phyloP scores from a whole-genome alignment of 2,113 vertebrate species.

The Atherinomorus stipes region DNA sequence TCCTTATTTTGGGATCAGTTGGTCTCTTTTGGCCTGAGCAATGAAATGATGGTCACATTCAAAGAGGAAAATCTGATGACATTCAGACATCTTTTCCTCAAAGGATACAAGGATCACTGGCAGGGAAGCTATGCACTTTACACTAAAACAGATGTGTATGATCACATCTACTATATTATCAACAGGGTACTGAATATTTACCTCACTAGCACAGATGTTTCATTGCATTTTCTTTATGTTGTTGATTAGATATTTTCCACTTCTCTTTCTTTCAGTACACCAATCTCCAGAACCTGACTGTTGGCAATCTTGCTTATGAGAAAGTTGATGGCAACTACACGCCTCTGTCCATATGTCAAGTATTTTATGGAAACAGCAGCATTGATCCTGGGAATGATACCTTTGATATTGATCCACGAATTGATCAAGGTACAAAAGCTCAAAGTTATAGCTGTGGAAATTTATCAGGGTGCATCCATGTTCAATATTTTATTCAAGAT shows the following conservation, averaged over 20 bases:
- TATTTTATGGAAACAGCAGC: constrained; percentile 87
- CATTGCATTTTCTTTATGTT: not conserved
- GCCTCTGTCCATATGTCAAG: constrained; percentile 89
- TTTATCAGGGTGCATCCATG: not conserved
- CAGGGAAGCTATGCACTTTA: constrained; percentile 88
- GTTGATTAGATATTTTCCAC: not conserved
- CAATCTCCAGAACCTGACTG: constrained; percentile 85
- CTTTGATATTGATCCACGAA: constrained; percentile 90
- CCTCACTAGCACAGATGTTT: not conserved
- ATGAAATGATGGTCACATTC: constrained; percentile 97
- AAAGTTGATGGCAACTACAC: constrained; percentile 73
- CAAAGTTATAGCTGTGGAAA: not conserved
- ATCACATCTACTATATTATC: constrained; percentile 88
- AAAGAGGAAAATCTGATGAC: constrained; percentile 92
- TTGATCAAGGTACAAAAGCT: constrained; percentile 85
- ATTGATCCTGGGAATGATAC: constrained; percentile 89
- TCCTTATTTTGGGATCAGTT: constrained; percentile 80
- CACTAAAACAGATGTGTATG: constrained; percentile 88
- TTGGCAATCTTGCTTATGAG: constrained; percentile 91
- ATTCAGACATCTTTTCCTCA: constrained; percentile 94
- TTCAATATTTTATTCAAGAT: constrained; percentile 1
- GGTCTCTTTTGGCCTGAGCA: constrained; percentile 94
- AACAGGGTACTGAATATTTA: constrained; percentile 79
- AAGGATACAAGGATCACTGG: constrained; percentile 86
- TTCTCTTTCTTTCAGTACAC: constrained; percentile 82